Evolutionary conservation across 30 jellyfish, hydroid and myxozoan species (phyloP).

Genomic region (Cassiopea andromeda): DNA sequence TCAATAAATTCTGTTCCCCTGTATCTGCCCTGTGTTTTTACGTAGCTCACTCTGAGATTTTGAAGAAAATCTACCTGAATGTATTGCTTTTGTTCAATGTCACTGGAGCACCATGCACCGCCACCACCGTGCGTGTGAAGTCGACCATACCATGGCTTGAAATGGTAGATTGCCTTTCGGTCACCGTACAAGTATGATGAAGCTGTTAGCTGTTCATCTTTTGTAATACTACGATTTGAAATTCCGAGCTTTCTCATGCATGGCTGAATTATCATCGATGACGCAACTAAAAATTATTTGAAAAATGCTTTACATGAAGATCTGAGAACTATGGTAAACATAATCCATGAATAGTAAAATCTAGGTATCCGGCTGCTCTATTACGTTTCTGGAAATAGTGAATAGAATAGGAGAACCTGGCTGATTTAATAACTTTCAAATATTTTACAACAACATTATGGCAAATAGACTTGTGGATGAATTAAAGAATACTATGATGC

Average conservation of each 20-base stretch:
- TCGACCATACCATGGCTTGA: constrained; percentile 66
- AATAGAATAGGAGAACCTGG: too few species aligned
- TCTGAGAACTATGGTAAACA: too few species aligned
- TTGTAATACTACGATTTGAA: constrained; percentile 52
- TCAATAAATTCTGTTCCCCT: constrained; percentile 72
- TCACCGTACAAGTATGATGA: constrained; percentile 67
- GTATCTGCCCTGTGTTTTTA: constrained; percentile 74
- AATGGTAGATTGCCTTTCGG: constrained; percentile 47
- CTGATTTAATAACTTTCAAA: too few species aligned
- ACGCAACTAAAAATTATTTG: constrained; percentile 8
- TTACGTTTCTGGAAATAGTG: too few species aligned
- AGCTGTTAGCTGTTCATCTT: constrained; percentile 67
- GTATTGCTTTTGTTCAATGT: constrained; percentile 40
- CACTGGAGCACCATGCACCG: constrained; percentile 85
- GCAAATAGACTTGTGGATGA: too few species aligned
- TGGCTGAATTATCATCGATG: constrained; percentile 1
- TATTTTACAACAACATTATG: too few species aligned
- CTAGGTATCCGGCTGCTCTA: too few species aligned
- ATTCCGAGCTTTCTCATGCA: constrained; percentile 67
- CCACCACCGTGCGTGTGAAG: constrained; percentile 62
- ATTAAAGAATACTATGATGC: too few species aligned
- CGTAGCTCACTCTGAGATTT: constrained; percentile 29
- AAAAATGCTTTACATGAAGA: neutral
- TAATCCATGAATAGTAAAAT: too few species aligned
- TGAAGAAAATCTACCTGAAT: constrained; percentile 70